phyloP scores from a whole-genome alignment of 2,797 vertebrate genomes.

The Sciurus carolinensis region DNA sequence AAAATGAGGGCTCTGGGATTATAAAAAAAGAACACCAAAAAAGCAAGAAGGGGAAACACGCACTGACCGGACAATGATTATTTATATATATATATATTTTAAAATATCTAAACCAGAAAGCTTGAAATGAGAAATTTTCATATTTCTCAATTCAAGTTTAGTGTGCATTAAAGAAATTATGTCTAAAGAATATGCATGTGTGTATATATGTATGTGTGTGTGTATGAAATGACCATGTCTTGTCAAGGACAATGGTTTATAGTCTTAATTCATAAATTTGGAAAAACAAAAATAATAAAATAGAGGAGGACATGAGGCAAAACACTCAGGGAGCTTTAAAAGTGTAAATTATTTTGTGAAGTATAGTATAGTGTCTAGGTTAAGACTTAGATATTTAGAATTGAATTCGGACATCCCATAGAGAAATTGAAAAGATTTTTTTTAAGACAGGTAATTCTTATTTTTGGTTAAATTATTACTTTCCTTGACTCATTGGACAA shows the following conservation, averaged over 20 bases:
- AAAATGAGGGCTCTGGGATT: not conserved
- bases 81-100: not conserved
- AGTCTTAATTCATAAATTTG: not conserved
- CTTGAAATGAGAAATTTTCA: not conserved
- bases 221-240: not conserved
- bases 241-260: not conserved
- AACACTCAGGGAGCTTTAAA: not conserved
- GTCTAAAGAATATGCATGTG: not conserved
- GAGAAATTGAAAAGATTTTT: slow-evolving; percentile 37
- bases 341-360: slow-evolving; percentile 1
- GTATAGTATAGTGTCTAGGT: not conserved
- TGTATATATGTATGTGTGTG: too few relatives aligned
- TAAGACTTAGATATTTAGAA: slow-evolving; percentile 16
- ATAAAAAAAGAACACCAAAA: not conserved
- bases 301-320: not conserved
- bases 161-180: not conserved
- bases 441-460: not conserved
- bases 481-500: slow-evolving; percentile 1
- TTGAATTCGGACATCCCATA: not conserved
- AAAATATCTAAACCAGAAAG: slow-evolving; percentile 11
- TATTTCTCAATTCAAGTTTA: slow-evolving; percentile 14
- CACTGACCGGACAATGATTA: not conserved
- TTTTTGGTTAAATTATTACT: not conserved
- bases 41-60: not conserved
- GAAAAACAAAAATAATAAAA: slow-evolving; percentile 10